Base-by-base conservation (phyloP, 1,140 invertebrate genomes). In the Drosophila parabipectinata region DNA sequence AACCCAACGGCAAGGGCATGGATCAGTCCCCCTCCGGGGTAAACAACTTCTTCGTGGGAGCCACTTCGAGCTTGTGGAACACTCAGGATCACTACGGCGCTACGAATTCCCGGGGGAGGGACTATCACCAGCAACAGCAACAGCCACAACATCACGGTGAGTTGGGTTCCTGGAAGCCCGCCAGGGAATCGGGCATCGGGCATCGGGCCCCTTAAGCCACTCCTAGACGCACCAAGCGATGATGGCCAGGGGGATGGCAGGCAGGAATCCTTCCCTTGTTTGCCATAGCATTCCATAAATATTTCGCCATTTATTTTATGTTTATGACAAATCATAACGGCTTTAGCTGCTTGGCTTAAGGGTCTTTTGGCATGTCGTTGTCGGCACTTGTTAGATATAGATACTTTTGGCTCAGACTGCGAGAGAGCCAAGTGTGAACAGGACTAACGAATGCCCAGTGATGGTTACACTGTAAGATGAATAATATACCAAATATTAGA, bases 291-390 rank as follows among this genome's bases (percentile, higher is more conserved):
- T 61, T 71, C 76, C 71, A 89, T 90, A 89, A 90, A 90, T 90
- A 90, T 85, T 90, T 90, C 69, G 85, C 85, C 85, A 79, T 90
- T 90, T 90, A 90, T 90, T 90, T 90, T 90, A 90, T 90, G 80
- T 85, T 90, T 90, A 90, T 90, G 78, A 84, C 85, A 90, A 90
- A 85, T 85, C 77, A 90, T 90, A 90, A 90, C 85, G 85, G 85
- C 85, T 90, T 85, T 75, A 75, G 84, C 74, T 79, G 76, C 69
- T 66, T 74, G 76, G 82, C 77, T 79, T 82, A 82, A 88, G 83
- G 82, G 73, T 72, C 78, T 87, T 55, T 87, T 44, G 81, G 47
- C 62, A 76, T 74, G 81, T 76, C 78, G 83, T 74, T 74, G 71
- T 75, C 79, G 79, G 77, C 82, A 87, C 82, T 87, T 87, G 82